phyloP scores from a whole-genome alignment of 1,140 invertebrate genomes.

The Tetragonula clypearis region DNA sequence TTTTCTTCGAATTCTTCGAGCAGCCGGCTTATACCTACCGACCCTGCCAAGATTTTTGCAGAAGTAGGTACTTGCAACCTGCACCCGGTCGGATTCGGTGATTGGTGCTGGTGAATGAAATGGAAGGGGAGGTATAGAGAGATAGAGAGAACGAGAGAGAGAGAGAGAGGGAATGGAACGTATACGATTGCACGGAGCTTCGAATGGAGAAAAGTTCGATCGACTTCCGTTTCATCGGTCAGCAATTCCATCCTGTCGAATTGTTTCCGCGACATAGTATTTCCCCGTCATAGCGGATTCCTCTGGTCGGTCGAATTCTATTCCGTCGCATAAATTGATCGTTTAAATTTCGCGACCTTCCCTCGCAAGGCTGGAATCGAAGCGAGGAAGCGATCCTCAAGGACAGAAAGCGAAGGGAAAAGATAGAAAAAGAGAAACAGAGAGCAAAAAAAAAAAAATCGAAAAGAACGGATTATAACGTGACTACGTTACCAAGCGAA shows the following conservation, averaged over 20 bases:
- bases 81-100: constrained; percentile 13
- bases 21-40: background rate
- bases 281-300: constrained; percentile 43
- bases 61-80: constrained; percentile 38
- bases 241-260: constrained; percentile 55
- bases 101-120: constrained; percentile 21
- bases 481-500: background rate
- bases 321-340: constrained; percentile 31
- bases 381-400: background rate
- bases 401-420: background rate
- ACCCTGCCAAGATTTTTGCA: constrained; percentile 46
- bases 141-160: background rate
- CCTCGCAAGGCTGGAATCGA: background rate
- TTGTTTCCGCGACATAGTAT: constrained; percentile 51
- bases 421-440: background rate
- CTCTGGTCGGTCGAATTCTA: constrained; percentile 28
- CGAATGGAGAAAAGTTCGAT: constrained; percentile 54
- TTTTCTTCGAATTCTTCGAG: constrained; percentile 26
- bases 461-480: background rate
- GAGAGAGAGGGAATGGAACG: background rate
- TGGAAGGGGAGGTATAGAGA: background rate
- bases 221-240: constrained; percentile 55
- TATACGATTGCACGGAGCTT: constrained; percentile 36
- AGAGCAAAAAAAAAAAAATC: background rate
- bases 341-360: constrained; percentile 16